Base-by-base conservation (phyloP, 2,888 invertebrate species). In the Abrostola triplasia region DNA sequence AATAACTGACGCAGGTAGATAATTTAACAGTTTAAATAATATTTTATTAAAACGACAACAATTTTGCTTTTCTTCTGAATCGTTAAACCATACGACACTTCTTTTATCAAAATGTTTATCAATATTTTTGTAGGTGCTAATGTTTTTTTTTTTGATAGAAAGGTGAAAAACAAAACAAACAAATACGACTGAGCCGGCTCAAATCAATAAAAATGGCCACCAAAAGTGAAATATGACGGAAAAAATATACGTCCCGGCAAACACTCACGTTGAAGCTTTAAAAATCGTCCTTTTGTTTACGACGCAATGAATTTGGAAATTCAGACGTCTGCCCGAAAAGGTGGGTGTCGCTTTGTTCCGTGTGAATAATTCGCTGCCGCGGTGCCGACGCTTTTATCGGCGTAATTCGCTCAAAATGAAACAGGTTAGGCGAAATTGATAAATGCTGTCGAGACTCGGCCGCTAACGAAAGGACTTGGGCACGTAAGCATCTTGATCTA, bases 281-380 rank as follows among this genome's bases (percentile, higher is more conserved):
- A 90, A 90, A 91, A 89, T 87, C 81, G 84, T 87, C 83, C 87
- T 86, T 86, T 90, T 92, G 90, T 92, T 90, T 91, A 90, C 88
- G 88, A 84, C 83, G 89, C 90, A 88, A 92, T 92, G 91, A 91
- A 92, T 76, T 92, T 82, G 77, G 84, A 86, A 89, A 89, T 88
- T 87, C 87, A 89, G 90, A 88, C 88, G 89, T 87, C 90, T 89
- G 90, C 87, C 86, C 82, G 83, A 81, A 85, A 86, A 86, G 85
- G 84, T 82, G 84, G 88, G 87, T 82, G 84, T 80, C 82, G 82
- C 90, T 87, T 91, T 91, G 91, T 91, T 88, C 85, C 72, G 75
- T 73, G 85, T 88, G 87, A 91, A 90, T 90, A 88, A 91, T 90
- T 83, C 64, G 82, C 70, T 69, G 35, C 64, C 77, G 50, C 50